Percentiles rank a stretch among this genome's conserved stretches.
These are phyloP conservation scores for Drosophila ananassae DNA, from an alignment of 1,140 invertebrate species.

Conservation along the genomic window DNA sequence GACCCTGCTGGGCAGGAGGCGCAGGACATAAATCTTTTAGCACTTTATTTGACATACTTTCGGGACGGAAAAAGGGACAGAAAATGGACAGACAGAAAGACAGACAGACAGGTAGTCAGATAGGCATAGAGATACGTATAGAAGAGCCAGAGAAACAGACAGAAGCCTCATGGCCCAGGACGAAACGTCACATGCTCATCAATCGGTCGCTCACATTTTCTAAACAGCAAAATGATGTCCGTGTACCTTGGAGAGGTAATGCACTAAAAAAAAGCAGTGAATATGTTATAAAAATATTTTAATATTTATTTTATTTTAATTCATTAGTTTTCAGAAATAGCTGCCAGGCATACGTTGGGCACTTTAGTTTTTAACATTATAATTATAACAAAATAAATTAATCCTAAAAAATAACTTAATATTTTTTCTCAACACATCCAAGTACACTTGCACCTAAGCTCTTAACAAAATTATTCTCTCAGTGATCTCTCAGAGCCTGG, in stretches of 20 bases:
- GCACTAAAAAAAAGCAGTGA: not conserved
- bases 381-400: too few species aligned
- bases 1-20: slow-evolving; percentile 40
- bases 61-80: slow-evolving; percentile 17
- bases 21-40: slow-evolving; percentile 78
- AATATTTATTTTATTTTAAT: too few species aligned
- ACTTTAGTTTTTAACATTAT: too few species aligned
- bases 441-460: not conserved
- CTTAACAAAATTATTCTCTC: not conserved
- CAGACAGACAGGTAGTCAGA: slow-evolving; percentile 10
- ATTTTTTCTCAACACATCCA: too few species aligned
- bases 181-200: slow-evolving; percentile 57
- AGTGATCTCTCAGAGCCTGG: slow-evolving; percentile 31
- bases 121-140: not conserved
- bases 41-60: slow-evolving; percentile 81
- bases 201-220: slow-evolving; percentile 66
- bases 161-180: slow-evolving; percentile 3
- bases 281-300: too few species aligned
- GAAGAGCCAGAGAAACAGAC: slow-evolving; percentile 14
- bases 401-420: too few species aligned
- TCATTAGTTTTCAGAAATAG: too few species aligned
- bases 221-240: slow-evolving; percentile 55
- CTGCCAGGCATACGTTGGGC: too few species aligned
- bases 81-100: slow-evolving; percentile 2
- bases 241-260: slow-evolving; percentile 55